Evolutionary conservation across 2,888 invertebrate genomes (phyloP), one percentile per base, ranked within the genome.

Genomic region (Pristionchus entomophagus): DNA sequence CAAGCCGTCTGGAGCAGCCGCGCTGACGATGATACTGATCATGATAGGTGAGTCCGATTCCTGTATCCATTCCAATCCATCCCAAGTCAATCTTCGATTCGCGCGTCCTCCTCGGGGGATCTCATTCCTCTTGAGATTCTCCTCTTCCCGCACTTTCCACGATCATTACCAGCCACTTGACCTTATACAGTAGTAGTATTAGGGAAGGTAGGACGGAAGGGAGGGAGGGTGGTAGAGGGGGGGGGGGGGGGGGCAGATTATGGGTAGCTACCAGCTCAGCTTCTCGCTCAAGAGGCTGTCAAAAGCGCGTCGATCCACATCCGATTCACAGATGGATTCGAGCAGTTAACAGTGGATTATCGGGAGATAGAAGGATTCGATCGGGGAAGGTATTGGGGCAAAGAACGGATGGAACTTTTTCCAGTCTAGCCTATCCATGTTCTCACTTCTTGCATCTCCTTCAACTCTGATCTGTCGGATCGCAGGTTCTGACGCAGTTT

Each of bases 91-190:
- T n/a, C 80, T 51, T 29, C 80, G 19, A 22, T 51, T 32, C 22
- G 8, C 77, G 29, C 49, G 35, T 6, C 22, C 80, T 51, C 51
- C 59, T 26, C 73, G n/a, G 73, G n/a, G 14, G 73, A 73, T 73
- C 73, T 26, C 32, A 51, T 49, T 51, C 80, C 51, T 26, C 35
- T 80, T 53, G 80, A 73, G 73, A 73, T 73, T 35, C 65, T 14
- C 62, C 29, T 32, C 29, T 19, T 69, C 65, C 35, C 26, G 65
- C 38, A 69, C 65, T 69, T 73, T 69, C 69, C 69, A 10, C 73
- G 73, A 73, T 73, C 41, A 73, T 73, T 73, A 45, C 73, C 73
- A 73, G n/a, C 73, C 73, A 73, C 73, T 73, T 73, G 73, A 73
- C 73, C 73, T 73, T 73, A 73, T 73, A 73, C 73, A 73, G 73